Base-by-base conservation (phyloP, 1,140 invertebrate genomes). In the Rhagoletis zephyria region DNA sequence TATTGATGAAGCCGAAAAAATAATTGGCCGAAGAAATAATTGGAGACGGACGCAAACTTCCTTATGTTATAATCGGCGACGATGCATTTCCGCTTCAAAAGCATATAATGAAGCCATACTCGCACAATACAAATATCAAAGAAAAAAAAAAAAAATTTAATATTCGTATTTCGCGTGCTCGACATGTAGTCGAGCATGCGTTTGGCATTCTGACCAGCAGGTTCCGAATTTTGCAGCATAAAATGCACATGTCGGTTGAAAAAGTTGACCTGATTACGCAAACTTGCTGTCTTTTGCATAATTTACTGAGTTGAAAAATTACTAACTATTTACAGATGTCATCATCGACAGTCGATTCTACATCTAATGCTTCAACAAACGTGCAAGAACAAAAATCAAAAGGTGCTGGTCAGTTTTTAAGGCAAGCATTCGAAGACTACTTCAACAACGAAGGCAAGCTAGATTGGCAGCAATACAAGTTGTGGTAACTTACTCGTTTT, bases 241-340 rank as follows among this genome's bases (percentile, higher is more conserved):
- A 67, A 67, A 67, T 67, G 16, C 5, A 67, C 40, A 67, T 40
- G 40, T 67, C 64, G 4, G 64, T 67, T 6, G 64, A 67, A 40
- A 67, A 67, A 9, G 64, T 67, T 5, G 64, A 67, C 5, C 40
- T 67, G 40, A 19, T 19, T 7, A 67, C 14, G 40, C 5, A 67
- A 67, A 67, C 64, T 4, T 67, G 64, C 14, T 67, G 64, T 14
- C 64, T 67, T n/a, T 67, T 67, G 14, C 64, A 67, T 67, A 67
- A 67, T 67, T 7, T 14, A 14, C 14, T 67, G 5, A 67, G 64
- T 14, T 40, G 14, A 4, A 5, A 14, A 14, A 30, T 30, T 30
- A 14, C 4, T 40, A 14, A 14, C 5, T 19, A 40, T 40, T 67
- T 67, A 40, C 5, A 40, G 5, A 5, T 56, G 1, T 10, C 51